Base-by-base conservation (phyloP, 2,797 vertebrate species). In the Danio albolineatus region DNA sequence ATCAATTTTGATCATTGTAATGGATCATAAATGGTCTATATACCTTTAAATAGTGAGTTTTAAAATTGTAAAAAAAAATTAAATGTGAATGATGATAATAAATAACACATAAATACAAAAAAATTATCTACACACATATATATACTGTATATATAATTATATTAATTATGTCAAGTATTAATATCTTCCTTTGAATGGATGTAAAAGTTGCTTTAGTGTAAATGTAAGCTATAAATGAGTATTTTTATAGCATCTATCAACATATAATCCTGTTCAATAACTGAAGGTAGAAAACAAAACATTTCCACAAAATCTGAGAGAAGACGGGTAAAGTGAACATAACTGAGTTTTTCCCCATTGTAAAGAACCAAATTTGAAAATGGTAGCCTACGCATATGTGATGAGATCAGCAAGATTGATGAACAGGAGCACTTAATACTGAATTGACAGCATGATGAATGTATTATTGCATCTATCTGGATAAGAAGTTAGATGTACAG, bases 371-470 rank as follows among this genome's bases (percentile, higher is more conserved):
- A 60, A 4, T 13, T 39, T 51, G 17, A 12, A 62, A 75, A 9
- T 13, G 14, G 51, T 7, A 56, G 53, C 59, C 43, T 38, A 28
- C 56, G 49, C 19, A 54, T 54, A 44, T n/a, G n/a, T n/a, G 49
- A 44, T 0, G 6, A 56, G 48, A 36, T 66, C 16, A 10, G 28
- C 2, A 7, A 21, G 12, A 54, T 43, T 76, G 17, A 65, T 21
- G 16, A 74, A 49, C 6, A 4, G 41, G 21, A 69, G 17, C 8
- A 6, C 16, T 51, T 44, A 4, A n/a, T 4, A 44, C n/a, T 28
- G 43, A 71, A 61, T 4, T 71, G 66, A 71, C 46, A 59, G 64
- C 53, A 43, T 43, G 56, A 57, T 46, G 38, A 4, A 9, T 48
- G 28, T 44, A 14, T 51, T 74, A 36, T 19, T 60, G 21, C 2